A percentile compares a stretch with the other conserved stretches of the same genome.
Evolutionary conservation across 2,113 vertebrate species (phyloP).

Genomic region (Clarias batrachus): DNA sequence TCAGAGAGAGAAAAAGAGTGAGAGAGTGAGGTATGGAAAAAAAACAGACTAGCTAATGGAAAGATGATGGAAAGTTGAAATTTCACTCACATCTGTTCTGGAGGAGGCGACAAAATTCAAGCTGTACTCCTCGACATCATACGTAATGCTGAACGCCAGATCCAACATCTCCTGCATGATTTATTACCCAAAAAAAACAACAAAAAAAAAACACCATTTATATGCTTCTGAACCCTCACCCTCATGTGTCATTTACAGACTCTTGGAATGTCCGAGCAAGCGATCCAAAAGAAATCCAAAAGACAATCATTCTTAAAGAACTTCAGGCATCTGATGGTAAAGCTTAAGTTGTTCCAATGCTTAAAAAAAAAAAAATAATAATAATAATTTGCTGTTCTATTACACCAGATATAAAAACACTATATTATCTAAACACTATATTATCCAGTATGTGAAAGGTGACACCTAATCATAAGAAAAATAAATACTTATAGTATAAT

Average conservation of each 20-base stretch:
- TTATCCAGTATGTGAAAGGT: not conserved
- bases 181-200: not conserved
- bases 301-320: not conserved
- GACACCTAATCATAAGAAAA: not conserved
- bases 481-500: not conserved
- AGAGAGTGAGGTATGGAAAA: not conserved
- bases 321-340: not conserved
- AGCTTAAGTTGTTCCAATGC: not conserved
- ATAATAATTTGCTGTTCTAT: not conserved
- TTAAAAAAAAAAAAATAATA: not conserved
- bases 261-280: not conserved
- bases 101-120: constrained; percentile 92
- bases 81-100: constrained; percentile 83
- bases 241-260: not conserved
- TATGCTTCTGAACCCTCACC: not conserved
- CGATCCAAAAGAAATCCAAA: not conserved
- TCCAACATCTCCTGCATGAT: constrained; percentile 84
- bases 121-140: constrained; percentile 83
- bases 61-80: not conserved
- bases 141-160: constrained; percentile 89
- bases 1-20: not conserved
- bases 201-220: not conserved
- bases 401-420: not conserved
- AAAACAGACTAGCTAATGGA: not conserved
- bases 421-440: not conserved